Base-by-base conservation (phyloP, 2,888 invertebrate species). In the Torymus aiolomorphi region DNA sequence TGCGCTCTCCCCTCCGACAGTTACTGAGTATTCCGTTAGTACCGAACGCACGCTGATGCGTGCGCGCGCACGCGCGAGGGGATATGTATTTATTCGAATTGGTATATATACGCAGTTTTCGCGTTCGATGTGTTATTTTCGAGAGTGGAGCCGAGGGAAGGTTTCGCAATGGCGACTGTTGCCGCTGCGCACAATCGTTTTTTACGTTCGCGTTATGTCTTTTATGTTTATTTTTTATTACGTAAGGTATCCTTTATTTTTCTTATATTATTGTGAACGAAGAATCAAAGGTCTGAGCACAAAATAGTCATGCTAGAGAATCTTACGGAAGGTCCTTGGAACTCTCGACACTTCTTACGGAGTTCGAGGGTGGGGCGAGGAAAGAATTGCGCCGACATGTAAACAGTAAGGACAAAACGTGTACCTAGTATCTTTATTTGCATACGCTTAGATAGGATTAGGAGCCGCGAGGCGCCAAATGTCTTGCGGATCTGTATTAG, bases 211-310 rank as follows among this genome's bases (percentile, higher is more conserved):
- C 42, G 42, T 42, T 42, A 10, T 74, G 31, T 69, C 24, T n/a
- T n/a, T 62, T 52, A 31, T 75, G 66, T 67, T 18, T 67, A 13
- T 31, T 67, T 18, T 59, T 52, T 69, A 42, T 42, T 42, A 8
- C 8, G 8, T 42, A 42, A 42, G 42, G 42, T 42, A 8, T 42
- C 42, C 42, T 61, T 74, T 62, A 63, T 56, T 52, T 20, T 54
- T 49, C 54, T 66, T 65, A 54, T 20, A 20, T 54, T 49, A 67
- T 67, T 52, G 14, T 12, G 54, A 74, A 70, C 65, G 74, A 79
- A 74, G 67, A 80, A 76, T 80, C 78, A 80, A 83, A 80, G 83
- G 81, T 82, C 81, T 80, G 82, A 83, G 77, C 81, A 82, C 77
- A 80, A 83, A 78, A 77, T 80, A 82, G 83, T 82, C 78, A 83